A percentile compares a stretch with the other conserved stretches of the same genome.
These are phyloP conservation scores for Steatocranus sp. DNA, from an alignment of 2,797 vertebrate species.

Conservation along the genomic window DNA sequence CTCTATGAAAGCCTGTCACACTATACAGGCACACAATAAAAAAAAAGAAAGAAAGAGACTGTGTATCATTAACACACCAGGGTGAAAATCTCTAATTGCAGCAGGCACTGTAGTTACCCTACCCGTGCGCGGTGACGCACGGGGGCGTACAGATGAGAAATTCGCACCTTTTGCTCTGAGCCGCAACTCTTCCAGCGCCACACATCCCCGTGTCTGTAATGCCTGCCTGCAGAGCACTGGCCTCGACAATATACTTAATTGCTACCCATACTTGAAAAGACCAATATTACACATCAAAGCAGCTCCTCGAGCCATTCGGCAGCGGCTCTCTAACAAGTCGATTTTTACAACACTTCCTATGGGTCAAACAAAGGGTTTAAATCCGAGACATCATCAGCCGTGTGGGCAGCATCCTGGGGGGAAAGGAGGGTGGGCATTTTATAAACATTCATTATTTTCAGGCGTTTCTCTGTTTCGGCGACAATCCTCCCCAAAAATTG, in stretches of 20 bases:
- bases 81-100: conserved; percentile 64
- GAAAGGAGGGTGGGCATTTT: background rate
- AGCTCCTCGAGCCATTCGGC: conserved; percentile 59
- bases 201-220: conserved; percentile 24
- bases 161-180: conserved; percentile 68
- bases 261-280: conserved; percentile 65
- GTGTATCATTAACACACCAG: conserved; percentile 52
- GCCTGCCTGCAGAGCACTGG: conserved; percentile 53
- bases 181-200: conserved; percentile 46
- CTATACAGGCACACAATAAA: conserved; percentile 30
- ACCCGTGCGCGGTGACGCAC: conserved; percentile 51
- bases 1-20: conserved; percentile 22
- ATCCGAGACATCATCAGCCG: conserved; percentile 8
- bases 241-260: conserved; percentile 66
- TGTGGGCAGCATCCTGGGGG: conserved; percentile 9
- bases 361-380: conserved; percentile 65
- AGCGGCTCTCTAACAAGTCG: conserved; percentile 61
- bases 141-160: conserved; percentile 55
- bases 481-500: background rate
- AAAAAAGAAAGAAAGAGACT: background rate
- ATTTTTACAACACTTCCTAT: conserved; percentile 69
- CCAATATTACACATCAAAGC: conserved; percentile 72
- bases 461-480: background rate
- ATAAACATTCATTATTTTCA: conserved; percentile 23
- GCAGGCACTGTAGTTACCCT: conserved; percentile 45